These are phyloP conservation scores for Heliconius melpomene DNA, from an alignment of 1,140 invertebrate species.

Conservation along the genomic window DNA sequence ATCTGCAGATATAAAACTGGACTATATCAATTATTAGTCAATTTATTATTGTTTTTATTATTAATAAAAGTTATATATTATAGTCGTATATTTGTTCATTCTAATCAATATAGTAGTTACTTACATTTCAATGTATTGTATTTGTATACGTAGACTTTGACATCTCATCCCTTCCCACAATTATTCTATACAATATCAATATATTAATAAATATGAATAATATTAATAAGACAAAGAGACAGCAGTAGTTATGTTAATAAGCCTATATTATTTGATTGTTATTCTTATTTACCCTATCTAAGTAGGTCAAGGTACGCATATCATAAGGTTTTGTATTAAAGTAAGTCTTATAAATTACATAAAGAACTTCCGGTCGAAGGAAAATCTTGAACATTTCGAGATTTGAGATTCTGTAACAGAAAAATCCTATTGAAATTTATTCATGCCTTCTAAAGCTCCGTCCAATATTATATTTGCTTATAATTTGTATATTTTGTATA, in stretches of 20 bases:
- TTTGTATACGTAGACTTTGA: no score
- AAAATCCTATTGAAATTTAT: neutral
- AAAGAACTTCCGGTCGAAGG: neutral
- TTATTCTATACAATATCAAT: no score
- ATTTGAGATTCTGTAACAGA: neutral
- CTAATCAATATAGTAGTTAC: no score
- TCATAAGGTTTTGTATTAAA: neutral
- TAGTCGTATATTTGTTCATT: no score
- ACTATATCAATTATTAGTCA: no score
- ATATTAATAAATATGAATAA: neutral
- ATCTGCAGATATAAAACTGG: no score
- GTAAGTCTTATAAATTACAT: neutral
- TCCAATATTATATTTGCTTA: neutral
- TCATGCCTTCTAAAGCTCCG: neutral
- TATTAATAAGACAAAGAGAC: neutral
- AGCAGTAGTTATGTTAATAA: neutral
- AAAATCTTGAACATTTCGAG: neutral
- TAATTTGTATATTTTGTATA: neutral
- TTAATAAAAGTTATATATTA: no score
- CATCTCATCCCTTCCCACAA: no score
- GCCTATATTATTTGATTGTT: neutral
- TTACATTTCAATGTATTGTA: no score
- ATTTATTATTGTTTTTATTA: no score
- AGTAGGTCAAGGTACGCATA: neutral
- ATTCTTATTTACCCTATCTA: slow-evolving; percentile 4